phyloP scores from a whole-genome alignment of 92 coral and sea anemone genomes.

The Porites evermanni region DNA sequence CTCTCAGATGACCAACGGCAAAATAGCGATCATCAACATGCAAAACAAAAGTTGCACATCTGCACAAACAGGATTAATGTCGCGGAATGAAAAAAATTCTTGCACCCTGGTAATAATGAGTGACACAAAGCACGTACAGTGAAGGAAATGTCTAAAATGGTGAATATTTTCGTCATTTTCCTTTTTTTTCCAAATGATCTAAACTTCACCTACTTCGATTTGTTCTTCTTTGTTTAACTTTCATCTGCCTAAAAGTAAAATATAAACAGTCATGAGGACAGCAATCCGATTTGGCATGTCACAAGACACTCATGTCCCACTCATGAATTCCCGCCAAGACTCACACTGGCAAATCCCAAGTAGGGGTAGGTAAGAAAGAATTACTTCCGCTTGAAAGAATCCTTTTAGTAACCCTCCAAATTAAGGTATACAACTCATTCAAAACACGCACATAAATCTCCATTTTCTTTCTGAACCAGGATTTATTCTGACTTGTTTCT shows the following conservation, averaged over 20 bases:
- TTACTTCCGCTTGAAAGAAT: background rate
- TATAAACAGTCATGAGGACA: conserved; percentile 5
- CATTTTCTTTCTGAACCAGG: no score
- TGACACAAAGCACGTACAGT: background rate
- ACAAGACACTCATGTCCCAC: conserved; percentile 29
- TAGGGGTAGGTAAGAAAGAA: background rate
- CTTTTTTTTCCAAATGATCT: background rate
- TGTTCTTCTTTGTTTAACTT: background rate
- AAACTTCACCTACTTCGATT: background rate
- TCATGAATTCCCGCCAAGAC: conserved; percentile 39
- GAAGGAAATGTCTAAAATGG: background rate
- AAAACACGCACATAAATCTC: no score
- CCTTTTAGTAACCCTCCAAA: background rate
- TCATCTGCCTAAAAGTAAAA: background rate
- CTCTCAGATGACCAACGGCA: background rate
- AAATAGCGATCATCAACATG: background rate
- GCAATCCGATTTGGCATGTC: conserved; percentile 14
- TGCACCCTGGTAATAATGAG: background rate
- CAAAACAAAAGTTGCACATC: background rate
- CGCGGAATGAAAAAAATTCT: conserved; percentile 13
- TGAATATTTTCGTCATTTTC: background rate
- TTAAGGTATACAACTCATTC: no score
- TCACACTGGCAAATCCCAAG: background rate
- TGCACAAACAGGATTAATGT: conserved; percentile 8
- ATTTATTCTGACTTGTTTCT: background rate